Percentiles rank a stretch among this genome's conserved stretches.
Conservation (phyloP, 2,113 vertebrate genomes). For the Coptodon rendalli region DNA sequence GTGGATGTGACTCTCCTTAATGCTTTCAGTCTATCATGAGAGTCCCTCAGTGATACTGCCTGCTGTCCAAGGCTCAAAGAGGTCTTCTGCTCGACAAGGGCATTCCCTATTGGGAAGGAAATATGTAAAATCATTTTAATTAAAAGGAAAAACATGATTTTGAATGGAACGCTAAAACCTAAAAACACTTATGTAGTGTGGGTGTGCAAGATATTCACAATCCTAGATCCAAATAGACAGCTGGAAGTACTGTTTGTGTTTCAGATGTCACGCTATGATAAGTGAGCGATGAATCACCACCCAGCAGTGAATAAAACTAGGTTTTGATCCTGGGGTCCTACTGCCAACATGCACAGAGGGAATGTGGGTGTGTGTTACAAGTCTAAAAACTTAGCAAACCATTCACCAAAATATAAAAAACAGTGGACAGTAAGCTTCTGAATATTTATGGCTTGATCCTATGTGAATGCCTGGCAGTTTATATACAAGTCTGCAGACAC, state of each 20-base stretch:
- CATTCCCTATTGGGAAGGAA: conserved; percentile 31
- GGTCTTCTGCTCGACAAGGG: conserved; percentile 55
- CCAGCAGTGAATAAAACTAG: neutral
- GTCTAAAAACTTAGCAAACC: neutral
- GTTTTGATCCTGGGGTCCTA: neutral
- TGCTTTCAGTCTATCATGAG: conserved; percentile 74
- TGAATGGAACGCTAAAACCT: neutral
- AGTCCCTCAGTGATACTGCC: conserved; percentile 69
- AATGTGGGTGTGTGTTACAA: conserved; percentile 29
- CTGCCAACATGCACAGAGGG: conserved; percentile 21
- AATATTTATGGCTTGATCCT: neutral
- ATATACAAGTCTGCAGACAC: neutral
- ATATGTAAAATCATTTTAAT: neutral
- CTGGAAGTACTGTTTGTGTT: neutral
- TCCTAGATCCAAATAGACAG: neutral
- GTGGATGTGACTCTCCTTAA: conserved; percentile 72
- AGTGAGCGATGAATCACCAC: conserved; percentile 7
- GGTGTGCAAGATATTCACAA: neutral
- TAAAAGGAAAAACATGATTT: neutral
- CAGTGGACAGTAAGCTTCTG: neutral
- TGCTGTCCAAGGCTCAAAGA: conserved; percentile 74
- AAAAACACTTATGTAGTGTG: neutral
- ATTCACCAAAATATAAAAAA: neutral
- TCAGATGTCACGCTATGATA: neutral
- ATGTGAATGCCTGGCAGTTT: neutral